A percentile compares a stretch with the other conserved stretches of the same genome.
Conservation (phyloP, 2,113 vertebrate genomes). For the Pycnonotus jocosus region DNA sequence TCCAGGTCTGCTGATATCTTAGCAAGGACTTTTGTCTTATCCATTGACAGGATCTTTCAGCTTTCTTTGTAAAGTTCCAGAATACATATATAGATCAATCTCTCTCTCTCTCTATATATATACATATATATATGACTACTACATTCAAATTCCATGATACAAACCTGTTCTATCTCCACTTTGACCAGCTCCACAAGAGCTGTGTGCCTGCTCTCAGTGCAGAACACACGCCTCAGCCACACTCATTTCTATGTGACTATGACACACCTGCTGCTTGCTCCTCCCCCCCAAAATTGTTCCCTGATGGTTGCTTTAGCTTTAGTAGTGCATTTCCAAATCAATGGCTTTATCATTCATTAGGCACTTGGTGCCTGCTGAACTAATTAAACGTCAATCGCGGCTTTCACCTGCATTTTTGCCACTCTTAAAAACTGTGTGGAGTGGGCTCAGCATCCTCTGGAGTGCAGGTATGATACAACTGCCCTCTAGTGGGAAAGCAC, state of each 20-base stretch:
- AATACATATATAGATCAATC: not conserved
- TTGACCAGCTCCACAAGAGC: not conserved
- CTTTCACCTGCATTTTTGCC: not conserved
- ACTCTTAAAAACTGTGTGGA: not conserved
- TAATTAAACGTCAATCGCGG: fast-evolving
- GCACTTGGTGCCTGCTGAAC: not conserved
- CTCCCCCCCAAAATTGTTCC: not conserved
- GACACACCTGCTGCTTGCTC: not conserved
- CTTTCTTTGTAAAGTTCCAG: not conserved
- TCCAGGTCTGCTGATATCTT: not conserved
- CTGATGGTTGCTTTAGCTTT: not conserved
- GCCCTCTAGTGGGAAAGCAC: slow-evolving; percentile 29
- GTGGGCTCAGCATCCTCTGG: not conserved
- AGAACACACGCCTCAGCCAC: too few relatives aligned
- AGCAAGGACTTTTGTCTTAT: not conserved
- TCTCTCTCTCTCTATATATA: not conserved
- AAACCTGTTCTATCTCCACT: not conserved
- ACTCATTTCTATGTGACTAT: not conserved
- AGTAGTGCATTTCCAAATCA: not conserved
- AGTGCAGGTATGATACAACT: not conserved
- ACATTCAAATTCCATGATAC: not conserved
- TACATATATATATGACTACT: not conserved
- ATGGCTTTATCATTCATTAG: not conserved
- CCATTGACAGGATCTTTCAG: not conserved
- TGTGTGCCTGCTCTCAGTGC: not conserved